Conservation (phyloP, 2,113 vertebrate species). For the Rhinogobius similis region DNA sequence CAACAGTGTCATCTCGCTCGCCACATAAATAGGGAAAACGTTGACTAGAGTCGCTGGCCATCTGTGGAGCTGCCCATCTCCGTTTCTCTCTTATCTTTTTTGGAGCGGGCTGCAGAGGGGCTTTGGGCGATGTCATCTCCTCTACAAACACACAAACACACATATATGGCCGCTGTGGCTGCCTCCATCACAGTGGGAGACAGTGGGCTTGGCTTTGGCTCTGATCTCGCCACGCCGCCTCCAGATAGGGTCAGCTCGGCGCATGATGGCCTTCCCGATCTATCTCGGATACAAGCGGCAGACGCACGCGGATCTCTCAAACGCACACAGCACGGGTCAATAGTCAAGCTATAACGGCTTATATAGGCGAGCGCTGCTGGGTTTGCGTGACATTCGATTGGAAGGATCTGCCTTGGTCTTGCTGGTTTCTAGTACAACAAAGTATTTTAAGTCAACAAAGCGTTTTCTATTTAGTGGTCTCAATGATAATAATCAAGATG, state of each 20-base stretch:
- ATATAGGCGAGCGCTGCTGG: conserved; percentile 61
- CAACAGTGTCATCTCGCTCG: conserved; percentile 56
- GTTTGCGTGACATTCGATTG: conserved; percentile 74
- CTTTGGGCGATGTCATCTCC: conserved; percentile 74
- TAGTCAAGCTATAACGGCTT: conserved; percentile 73
- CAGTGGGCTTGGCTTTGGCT: conserved; percentile 66
- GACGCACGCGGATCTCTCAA: conserved; percentile 40
- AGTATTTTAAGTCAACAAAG: not conserved
- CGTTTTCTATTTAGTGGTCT: not conserved
- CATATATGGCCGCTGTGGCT: conserved; percentile 36
- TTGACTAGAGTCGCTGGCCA: conserved; percentile 53
- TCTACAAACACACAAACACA: conserved; percentile 39
- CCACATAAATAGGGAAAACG: conserved; percentile 46
- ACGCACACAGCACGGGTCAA: conserved; percentile 71
- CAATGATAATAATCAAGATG: not conserved
- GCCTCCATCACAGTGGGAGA: conserved; percentile 68
- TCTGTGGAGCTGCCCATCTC: conserved; percentile 69
- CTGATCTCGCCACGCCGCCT: conserved; percentile 76
- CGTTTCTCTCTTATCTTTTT: conserved; percentile 73
- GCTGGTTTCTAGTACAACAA: conserved; percentile 47
- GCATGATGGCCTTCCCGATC: conserved; percentile 66
- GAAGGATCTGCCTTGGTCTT: conserved; percentile 70
- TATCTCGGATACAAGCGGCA: conserved; percentile 57
- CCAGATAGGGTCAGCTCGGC: conserved; percentile 74
- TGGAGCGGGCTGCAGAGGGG: conserved; percentile 70